Conservation (phyloP, 1,140 invertebrate species). For the Seison nebaliae region DNA sequence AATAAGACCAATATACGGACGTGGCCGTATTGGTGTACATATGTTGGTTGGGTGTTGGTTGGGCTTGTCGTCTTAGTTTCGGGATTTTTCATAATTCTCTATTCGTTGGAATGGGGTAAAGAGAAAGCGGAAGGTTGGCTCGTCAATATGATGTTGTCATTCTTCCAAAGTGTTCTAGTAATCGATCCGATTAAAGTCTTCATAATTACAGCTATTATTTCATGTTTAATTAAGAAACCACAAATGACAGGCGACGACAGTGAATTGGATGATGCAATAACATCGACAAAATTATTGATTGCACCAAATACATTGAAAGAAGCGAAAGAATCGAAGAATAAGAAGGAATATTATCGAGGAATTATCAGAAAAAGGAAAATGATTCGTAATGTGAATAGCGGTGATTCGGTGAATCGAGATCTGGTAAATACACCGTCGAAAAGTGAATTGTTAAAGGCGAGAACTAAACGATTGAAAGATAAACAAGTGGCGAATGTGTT, state of each 20-base stretch:
- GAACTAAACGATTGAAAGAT: conserved; percentile 25
- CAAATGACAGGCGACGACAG: conserved; percentile 32
- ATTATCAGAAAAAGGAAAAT: too few relatives aligned
- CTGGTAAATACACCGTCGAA: too few relatives aligned
- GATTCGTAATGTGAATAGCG: too few relatives aligned
- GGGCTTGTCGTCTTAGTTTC: conserved; percentile 18
- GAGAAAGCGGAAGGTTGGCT: conserved; percentile 26
- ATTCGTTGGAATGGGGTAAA: conserved; percentile 27
- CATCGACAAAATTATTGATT: too few relatives aligned
- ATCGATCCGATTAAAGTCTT: conserved; percentile 29
- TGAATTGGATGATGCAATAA: too few relatives aligned
- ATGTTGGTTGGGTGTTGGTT: too few relatives aligned
- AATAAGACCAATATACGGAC: too few relatives aligned
- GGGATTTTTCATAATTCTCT: conserved; percentile 26
- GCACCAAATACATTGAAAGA: too few relatives aligned
- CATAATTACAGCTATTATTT: conserved; percentile 30
- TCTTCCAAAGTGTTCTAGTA: conserved; percentile 25
- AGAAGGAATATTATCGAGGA: too few relatives aligned
- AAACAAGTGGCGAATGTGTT: conserved; percentile 30
- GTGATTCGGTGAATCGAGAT: too few relatives aligned
- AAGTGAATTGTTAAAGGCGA: conserved; percentile 17
- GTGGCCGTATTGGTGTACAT: too few relatives aligned
- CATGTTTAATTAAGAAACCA: conserved; percentile 30
- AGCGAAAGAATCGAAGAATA: too few relatives aligned
- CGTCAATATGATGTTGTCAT: conserved; percentile 23